Conservation (phyloP, 2,113 vertebrate species). For the Strix aluco region DNA sequence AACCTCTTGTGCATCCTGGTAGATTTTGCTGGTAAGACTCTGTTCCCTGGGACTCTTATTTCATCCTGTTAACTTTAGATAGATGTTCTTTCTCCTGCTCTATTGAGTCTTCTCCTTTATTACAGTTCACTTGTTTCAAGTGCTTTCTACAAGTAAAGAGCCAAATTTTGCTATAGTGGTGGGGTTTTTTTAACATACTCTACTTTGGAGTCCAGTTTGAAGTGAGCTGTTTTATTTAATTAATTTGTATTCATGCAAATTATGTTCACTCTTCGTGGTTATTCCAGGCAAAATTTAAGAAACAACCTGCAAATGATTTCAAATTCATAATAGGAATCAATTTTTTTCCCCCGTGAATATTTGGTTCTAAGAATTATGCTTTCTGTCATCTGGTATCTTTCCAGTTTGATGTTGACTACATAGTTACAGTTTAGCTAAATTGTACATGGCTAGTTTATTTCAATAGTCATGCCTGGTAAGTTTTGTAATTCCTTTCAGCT, state of each 20-base stretch:
- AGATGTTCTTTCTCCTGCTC: not conserved
- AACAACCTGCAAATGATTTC: not conserved
- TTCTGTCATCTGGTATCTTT: constrained; percentile 3
- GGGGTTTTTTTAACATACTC: not conserved
- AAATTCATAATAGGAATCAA: not conserved
- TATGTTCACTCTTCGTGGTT: not conserved
- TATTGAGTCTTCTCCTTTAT: not conserved
- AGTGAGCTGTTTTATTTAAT: not conserved
- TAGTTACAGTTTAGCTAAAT: constrained; percentile 13
- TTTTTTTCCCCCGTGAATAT: not conserved
- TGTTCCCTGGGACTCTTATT: not conserved
- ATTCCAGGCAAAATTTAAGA: not conserved
- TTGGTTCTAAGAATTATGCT: not conserved
- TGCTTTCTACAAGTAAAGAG: not conserved
- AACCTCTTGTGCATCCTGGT: not conserved
- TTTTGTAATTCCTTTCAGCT: not conserved
- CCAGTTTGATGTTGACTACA: not conserved
- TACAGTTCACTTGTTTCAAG: not conserved
- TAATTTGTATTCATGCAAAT: not conserved
- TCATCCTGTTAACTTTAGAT: not conserved
- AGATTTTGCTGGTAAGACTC: not conserved
- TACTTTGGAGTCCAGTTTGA: not conserved
- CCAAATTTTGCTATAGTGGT: not conserved
- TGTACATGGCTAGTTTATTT: not conserved
- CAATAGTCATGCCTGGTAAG: not conserved